A percentile compares a stretch with the other conserved stretches of the same genome.
Conservation (phyloP, 2,888 invertebrate species). For the Drosophila suboccidentalis region DNA sequence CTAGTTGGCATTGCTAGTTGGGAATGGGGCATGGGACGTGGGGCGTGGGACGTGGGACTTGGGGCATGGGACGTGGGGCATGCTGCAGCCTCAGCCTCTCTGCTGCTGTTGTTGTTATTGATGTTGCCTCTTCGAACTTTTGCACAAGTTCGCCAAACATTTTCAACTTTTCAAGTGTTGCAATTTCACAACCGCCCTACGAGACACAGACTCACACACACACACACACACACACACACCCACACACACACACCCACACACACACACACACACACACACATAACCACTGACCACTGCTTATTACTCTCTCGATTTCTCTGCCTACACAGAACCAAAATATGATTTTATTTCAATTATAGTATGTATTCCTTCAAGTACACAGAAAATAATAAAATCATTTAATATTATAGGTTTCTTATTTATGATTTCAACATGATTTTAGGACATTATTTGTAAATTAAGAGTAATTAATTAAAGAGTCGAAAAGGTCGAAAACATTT, state of each 20-base stretch:
- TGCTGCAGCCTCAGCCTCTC: constrained; percentile 13
- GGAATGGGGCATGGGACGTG: too few relatives aligned
- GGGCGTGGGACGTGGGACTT: too few relatives aligned
- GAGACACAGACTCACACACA: not conserved
- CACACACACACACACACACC: not conserved
- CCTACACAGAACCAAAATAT: not conserved
- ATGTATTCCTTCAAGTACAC: too few relatives aligned
- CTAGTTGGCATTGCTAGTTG: too few relatives aligned
- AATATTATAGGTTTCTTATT: not conserved
- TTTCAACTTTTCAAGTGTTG: constrained; percentile 79
- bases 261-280: not conserved
- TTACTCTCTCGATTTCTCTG: not conserved
- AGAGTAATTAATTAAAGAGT: too few relatives aligned
- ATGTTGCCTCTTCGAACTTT: constrained; percentile 59
- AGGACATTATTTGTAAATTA: too few relatives aligned
- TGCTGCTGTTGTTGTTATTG: constrained; percentile 31
- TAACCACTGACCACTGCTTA: not conserved
- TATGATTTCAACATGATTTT: too few relatives aligned
- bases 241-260: not conserved
- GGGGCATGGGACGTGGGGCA: too few relatives aligned
- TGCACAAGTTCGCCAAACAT: constrained; percentile 62
- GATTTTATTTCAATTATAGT: too few relatives aligned
- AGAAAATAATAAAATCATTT: not conserved
- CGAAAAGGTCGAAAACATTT: too few relatives aligned
- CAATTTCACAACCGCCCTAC: constrained; percentile 63